These are phyloP conservation scores for Trachelus tabidus DNA, from an alignment of 2,888 invertebrate genomes.

Conservation along the genomic window DNA sequence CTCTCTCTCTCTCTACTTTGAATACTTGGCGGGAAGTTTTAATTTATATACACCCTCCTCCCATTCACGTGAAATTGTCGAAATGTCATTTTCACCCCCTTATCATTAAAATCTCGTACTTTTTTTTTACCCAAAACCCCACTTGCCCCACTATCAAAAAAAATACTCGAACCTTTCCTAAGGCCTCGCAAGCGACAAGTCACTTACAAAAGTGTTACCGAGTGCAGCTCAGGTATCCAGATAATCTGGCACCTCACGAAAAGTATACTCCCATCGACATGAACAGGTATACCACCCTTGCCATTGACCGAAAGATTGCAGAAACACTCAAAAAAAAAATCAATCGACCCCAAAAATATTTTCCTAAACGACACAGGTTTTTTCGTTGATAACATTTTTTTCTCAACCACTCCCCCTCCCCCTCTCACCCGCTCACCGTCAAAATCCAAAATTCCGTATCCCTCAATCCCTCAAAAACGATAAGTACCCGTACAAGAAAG, in stretches of 20 bases:
- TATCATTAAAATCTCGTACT: background rate
- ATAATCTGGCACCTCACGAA: background rate
- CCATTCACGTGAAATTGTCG: background rate
- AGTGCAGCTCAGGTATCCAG: background rate
- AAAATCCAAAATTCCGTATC: background rate
- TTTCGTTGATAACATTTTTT: background rate
- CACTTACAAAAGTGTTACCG: background rate
- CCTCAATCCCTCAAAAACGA: too few relatives aligned
- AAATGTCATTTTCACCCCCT: background rate
- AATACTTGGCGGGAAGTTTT: background rate
- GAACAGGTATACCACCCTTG: background rate
- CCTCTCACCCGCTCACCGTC: rapidly evolving
- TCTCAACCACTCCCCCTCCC: background rate
- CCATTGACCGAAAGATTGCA: background rate
- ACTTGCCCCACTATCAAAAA: background rate
- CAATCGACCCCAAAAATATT: background rate
- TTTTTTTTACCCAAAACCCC: background rate
- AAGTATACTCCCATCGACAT: background rate
- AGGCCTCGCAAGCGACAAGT: background rate
- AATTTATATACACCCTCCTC: background rate
- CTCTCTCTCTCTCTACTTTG: background rate
- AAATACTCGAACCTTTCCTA: background rate
- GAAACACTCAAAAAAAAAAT: background rate
- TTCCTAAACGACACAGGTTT: background rate
- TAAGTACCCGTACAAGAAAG: too few relatives aligned